These are phyloP conservation scores for Dimorphilus gyrociliatus DNA, from an alignment of 2,888 invertebrate species.

Conservation along the genomic window DNA sequence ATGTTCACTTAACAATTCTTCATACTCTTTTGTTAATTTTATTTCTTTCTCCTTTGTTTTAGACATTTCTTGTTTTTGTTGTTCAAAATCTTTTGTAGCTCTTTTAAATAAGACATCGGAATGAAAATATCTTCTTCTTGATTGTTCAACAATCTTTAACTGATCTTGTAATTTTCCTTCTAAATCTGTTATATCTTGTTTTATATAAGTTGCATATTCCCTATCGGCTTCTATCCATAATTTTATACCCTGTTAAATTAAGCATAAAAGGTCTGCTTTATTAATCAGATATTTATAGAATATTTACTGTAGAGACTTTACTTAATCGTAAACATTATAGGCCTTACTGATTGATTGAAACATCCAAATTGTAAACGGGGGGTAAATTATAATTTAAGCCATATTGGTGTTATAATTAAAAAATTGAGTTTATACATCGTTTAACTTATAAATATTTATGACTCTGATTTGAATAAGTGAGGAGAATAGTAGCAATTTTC, in stretches of 20 bases:
- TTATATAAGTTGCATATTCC: constrained; percentile 18
- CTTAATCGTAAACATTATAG: too few species aligned
- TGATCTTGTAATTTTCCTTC: constrained; percentile 15
- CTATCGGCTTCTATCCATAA: constrained; percentile 23
- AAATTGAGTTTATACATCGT: too few species aligned
- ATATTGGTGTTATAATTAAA: too few species aligned
- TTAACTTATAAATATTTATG: too few species aligned
- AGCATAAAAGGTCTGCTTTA: too few species aligned
- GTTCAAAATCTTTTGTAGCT: constrained; percentile 12
- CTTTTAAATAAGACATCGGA: constrained; percentile 17
- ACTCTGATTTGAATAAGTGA: too few species aligned
- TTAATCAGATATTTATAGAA: too few species aligned
- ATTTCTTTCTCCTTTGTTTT: constrained; percentile 14
- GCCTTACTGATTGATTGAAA: too few species aligned
- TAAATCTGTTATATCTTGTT: constrained; percentile 17
- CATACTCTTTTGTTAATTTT: constrained; percentile 13
- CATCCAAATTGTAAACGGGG: too few species aligned
- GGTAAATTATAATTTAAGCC: too few species aligned
- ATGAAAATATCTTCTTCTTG: constrained; percentile 15
- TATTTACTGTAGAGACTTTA: too few species aligned
- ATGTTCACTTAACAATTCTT: constrained; percentile 12
- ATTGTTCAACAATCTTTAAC: constrained; percentile 11
- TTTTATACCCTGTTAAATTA: constrained; percentile 13
- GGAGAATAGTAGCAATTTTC: too few species aligned
- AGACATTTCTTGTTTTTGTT: constrained; percentile 15